Conservation (phyloP, 1,140 invertebrate genomes). For the Hyphantria cunea region DNA sequence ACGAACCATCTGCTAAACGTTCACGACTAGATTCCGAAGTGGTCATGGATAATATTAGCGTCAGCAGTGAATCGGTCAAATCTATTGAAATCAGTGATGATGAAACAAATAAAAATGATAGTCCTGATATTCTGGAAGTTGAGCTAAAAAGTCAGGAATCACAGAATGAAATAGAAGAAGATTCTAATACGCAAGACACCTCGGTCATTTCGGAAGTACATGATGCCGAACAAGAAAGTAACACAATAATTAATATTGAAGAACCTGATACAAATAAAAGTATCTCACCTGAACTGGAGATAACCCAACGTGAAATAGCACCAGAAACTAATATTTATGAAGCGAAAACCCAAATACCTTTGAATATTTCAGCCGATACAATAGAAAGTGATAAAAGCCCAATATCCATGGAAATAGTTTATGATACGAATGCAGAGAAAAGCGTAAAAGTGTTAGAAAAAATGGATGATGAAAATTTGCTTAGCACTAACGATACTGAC, state of each 20-base stretch:
- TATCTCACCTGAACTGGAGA: no score
- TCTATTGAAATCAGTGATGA: conserved; percentile 54
- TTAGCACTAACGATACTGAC: conserved; percentile 65
- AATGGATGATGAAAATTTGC: conserved; percentile 59
- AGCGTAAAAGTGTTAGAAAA: conserved; percentile 54
- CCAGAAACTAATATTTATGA: conserved; percentile 43
- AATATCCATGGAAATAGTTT: conserved; percentile 55
- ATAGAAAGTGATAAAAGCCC: conserved; percentile 47
- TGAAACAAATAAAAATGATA: conserved; percentile 42
- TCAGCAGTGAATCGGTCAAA: conserved; percentile 55
- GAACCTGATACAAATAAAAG: no score
- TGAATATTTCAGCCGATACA: conserved; percentile 48
- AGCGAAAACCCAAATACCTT: conserved; percentile 47
- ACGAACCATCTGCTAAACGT: conserved; percentile 60
- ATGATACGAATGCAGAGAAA: conserved; percentile 49
- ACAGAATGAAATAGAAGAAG: conserved; percentile 11
- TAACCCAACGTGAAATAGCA: no score
- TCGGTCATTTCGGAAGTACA: no score
- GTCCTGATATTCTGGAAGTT: conserved; percentile 33
- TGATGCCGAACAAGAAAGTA: no score
- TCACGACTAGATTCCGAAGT: conserved; percentile 42
- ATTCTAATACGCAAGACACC: no score
- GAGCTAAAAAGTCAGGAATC: conserved; percentile 32
- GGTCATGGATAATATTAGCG: conserved; percentile 54
- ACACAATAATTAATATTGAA: no score